Base-by-base conservation (phyloP, 2,888 invertebrate species). In the Agrochola macilenta region DNA sequence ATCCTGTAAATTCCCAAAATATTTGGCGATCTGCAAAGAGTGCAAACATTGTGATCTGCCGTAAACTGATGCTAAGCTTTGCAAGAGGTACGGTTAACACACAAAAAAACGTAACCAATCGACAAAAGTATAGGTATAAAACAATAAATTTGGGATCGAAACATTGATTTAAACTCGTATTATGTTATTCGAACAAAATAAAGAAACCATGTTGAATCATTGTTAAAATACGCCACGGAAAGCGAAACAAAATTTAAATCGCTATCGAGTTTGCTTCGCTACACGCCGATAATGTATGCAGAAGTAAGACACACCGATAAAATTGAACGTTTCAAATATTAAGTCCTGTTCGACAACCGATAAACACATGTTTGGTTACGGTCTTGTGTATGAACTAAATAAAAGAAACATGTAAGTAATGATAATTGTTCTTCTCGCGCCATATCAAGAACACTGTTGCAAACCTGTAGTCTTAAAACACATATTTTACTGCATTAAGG, bases 341-440 rank as follows among this genome's bases (percentile, higher is more conserved):
- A 87, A 87, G 88, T 85, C 74, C 80, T 87, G 83, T 90, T 90
- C 86, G 86, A 89, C 87, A 90, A 78, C 86, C 86, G 80, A 88
- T 90, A 90, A 91, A 92, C 88, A 90, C 82, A 76, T 86, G 85
- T 86, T 89, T 83, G 74, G 87, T 88, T 88, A 90, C 78, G 87
- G 87, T 85, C 82, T 82, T 69, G 83, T 82, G 84, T 86, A 87
- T 78, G 23, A 77, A 75, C 63, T 74, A 79, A 84, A 88, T 88
- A 89, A 89, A 89, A 89, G 79, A 85, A 82, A 78, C 76, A 61
- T 78, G 78, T 86, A 83, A 87, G 82, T 87, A 85, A 89, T 85
- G 89, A 88, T 86, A 85, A 83, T 83, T 81, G 76, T 83, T 61
- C 65, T 76, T 76, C 78, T 82, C 69, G 69, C 57, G 14, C 73